Evolutionary conservation across 2,888 invertebrate species (phyloP).

Genomic region (Orchestes rusci): DNA sequence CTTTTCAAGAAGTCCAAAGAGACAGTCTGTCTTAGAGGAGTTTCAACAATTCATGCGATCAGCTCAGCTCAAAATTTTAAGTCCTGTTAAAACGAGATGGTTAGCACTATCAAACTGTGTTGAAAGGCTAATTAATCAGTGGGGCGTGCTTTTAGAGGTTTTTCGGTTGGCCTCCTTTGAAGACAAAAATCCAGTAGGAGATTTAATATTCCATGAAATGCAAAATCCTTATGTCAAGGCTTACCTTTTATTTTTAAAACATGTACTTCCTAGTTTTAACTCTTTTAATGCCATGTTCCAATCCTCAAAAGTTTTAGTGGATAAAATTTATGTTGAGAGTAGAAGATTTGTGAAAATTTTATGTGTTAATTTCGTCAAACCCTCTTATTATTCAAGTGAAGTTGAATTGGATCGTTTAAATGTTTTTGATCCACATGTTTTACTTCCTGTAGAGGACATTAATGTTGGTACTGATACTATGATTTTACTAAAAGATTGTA

Average conservation of each 20-base stretch:
- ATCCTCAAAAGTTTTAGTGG: too few species aligned
- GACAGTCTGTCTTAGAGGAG: conserved; percentile 18
- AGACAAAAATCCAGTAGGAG: conserved; percentile 13
- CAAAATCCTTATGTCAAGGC: conserved; percentile 13
- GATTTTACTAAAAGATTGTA: too few species aligned
- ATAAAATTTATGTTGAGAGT: too few species aligned
- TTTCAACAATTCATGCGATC: conserved; percentile 8
- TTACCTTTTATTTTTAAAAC: conserved; percentile 8
- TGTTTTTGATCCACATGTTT: background rate
- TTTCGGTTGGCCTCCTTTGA: conserved; percentile 10
- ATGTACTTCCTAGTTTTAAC: conserved; percentile 8
- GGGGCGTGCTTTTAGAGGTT: conserved; percentile 14
- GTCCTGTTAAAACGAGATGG: conserved; percentile 17
- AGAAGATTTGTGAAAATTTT: too few species aligned
- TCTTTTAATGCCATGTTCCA: conserved; percentile 11
- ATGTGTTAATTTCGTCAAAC: too few species aligned
- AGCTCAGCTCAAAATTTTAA: conserved; percentile 14
- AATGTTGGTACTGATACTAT: too few species aligned
- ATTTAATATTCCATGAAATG: conserved; percentile 12
- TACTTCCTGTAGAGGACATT: too few species aligned
- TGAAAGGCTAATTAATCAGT: conserved; percentile 17
- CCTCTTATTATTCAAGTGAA: background rate
- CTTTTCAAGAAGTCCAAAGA: conserved; percentile 19
- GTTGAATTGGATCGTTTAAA: background rate
- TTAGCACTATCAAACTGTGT: conserved; percentile 16